Evolutionary conservation across 2,888 invertebrate species (phyloP), one percentile per base, ranked within the genome.

Genomic region (Drosophila basisetae): DNA sequence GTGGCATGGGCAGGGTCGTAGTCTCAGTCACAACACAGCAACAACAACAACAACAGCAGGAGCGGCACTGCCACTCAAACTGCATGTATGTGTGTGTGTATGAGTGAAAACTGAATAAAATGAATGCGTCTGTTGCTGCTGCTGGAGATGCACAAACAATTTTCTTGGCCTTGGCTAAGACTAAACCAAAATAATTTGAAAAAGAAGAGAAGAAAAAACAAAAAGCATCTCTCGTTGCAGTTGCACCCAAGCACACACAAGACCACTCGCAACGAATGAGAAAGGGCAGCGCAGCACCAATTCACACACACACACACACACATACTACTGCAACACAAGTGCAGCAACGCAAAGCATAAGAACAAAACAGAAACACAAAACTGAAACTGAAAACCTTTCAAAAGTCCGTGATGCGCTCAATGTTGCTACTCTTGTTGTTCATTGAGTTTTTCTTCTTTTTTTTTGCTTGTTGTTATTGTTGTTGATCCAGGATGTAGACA

Each of bases 101-200:
- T 70, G 61, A 62, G 59, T 76, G 55, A 74, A 87, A 84, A 84
- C 41, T 88, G 61, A 59, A 76, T 50, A 76, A 76, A 90, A 72
- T 85, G 69, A 83, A 83, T 75, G 90, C 89, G 86, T 83, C 89
- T 90, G 89, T 83, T 83, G 68, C 73, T 82, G 80, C 76, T 62
- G 54, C 49, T 58, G 66, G 59, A 76, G 71, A 75, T 73, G 71
- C 63, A 74, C 72, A 73, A 73, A 68, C 73, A 82, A 70, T 69
- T 68, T 73, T 16, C 64, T 68, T 86, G 71, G 78, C 87, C 86
- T 90, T 90, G 89, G 75, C 78, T 69, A 67, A 76, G 41, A 66
- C 54, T 39, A 63, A 68, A 69, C 55, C 39, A 68, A 81, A 83
- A 56, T 43, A 22, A 39, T 41, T 31, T 41, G 2, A 28, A 28